These are phyloP conservation scores for Oligia fasciuncula DNA, from an alignment of 2,888 invertebrate species.

Conservation along the genomic window DNA sequence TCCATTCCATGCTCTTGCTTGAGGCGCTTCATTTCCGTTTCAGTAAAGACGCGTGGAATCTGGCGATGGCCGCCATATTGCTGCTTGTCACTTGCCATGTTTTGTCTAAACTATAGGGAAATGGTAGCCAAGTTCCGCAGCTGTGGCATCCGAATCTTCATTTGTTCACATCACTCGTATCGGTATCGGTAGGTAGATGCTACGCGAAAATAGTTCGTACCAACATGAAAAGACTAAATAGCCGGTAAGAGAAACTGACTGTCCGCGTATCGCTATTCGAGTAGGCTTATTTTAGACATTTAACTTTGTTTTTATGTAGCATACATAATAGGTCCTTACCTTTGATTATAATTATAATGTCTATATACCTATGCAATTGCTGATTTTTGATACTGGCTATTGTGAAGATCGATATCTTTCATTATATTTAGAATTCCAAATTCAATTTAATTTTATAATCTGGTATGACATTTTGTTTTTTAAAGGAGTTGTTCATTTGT, in stretches of 20 bases:
- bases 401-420: too few species aligned
- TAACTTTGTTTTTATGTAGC: background rate
- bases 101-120: conserved; percentile 12
- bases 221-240: background rate
- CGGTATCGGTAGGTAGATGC: background rate
- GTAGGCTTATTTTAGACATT: background rate
- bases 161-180: background rate
- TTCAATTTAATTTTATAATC: too few species aligned
- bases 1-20: conserved; percentile 65
- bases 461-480: too few species aligned
- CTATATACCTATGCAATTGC: too few species aligned
- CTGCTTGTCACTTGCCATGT: conserved; percentile 48
- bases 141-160: background rate
- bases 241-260: background rate
- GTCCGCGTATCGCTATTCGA: background rate
- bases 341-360: too few species aligned
- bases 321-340: too few species aligned
- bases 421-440: too few species aligned
- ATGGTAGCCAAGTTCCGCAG: conserved; percentile 5
- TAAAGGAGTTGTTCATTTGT: too few species aligned
- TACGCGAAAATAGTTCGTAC: background rate
- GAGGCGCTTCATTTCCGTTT: conserved; percentile 79
- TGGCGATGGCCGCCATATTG: conserved; percentile 28
- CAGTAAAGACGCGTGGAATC: conserved; percentile 45
- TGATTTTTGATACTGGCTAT: too few species aligned